Conservation (phyloP, 2,113 vertebrate species). For the Willisornis vidua region DNA sequence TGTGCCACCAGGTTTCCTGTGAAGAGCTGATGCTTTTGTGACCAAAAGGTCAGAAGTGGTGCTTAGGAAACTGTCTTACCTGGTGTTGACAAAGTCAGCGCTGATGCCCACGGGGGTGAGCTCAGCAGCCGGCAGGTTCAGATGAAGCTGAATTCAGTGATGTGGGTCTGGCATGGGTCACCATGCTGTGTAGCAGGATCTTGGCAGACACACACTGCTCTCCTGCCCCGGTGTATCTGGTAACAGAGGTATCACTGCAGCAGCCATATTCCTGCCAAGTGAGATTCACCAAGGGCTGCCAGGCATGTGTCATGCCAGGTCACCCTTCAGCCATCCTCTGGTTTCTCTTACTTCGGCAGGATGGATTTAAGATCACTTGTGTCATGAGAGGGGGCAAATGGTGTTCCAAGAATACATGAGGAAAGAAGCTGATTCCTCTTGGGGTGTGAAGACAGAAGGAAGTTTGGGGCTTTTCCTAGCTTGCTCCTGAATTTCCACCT, state of each 20-base stretch:
- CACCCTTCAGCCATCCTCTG: accelerated
- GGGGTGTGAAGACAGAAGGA: background rate
- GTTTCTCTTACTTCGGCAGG: background rate
- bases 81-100: accelerated
- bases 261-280: accelerated
- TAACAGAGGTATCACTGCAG: accelerated
- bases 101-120: accelerated
- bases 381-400: background rate
- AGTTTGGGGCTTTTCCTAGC: background rate
- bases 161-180: background rate
- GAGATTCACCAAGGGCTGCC: accelerated
- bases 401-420: background rate
- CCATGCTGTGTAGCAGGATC: background rate
- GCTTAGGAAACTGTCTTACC: background rate
- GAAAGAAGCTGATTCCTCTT: accelerated
- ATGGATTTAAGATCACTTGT: background rate
- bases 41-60: background rate
- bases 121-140: accelerated
- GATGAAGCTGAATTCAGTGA: accelerated
- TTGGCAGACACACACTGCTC: accelerated
- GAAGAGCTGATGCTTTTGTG: background rate
- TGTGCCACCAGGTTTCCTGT: background rate
- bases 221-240: accelerated
- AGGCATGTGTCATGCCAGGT: accelerated
- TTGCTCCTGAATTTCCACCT: background rate